Conservation (phyloP, 2,113 vertebrate species). For the Pelecanus crispus region DNA sequence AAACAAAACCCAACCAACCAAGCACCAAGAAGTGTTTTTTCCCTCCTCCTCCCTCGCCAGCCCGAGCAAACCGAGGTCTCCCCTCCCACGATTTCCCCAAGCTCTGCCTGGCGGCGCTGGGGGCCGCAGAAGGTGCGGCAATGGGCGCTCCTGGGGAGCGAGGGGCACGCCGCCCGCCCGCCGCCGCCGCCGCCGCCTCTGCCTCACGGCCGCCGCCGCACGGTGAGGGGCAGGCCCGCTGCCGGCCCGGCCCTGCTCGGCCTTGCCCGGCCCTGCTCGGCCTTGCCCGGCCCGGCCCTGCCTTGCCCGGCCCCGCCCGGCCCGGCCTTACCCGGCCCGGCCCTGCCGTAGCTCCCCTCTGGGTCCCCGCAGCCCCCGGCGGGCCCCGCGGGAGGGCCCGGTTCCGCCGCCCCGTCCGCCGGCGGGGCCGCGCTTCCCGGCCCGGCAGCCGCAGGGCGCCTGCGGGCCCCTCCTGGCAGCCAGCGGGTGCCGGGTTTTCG, state of each 20-base stretch:
- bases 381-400: background rate
- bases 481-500: background rate
- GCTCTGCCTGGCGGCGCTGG: accelerated
- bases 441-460: background rate
- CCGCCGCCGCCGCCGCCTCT: too few species aligned
- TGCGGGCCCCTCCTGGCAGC: conserved; percentile 11
- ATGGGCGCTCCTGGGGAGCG: background rate
- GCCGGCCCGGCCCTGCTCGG: too few species aligned
- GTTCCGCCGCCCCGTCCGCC: background rate
- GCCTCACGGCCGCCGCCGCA: background rate
- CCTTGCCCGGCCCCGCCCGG: background rate
- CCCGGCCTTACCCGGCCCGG: too few species aligned
- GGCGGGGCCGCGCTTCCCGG: background rate
- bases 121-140: background rate
- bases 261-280: too few species aligned
- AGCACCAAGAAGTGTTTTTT: background rate
- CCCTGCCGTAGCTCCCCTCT: background rate
- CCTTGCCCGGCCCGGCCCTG: background rate
- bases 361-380: background rate
- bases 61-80: accelerated
- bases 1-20: background rate
- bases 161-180: too few species aligned
- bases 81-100: too few species aligned
- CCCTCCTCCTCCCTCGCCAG: background rate
- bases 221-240: background rate